phyloP scores from a whole-genome alignment of 2,888 invertebrate species.

The Agapostemon virescens region DNA sequence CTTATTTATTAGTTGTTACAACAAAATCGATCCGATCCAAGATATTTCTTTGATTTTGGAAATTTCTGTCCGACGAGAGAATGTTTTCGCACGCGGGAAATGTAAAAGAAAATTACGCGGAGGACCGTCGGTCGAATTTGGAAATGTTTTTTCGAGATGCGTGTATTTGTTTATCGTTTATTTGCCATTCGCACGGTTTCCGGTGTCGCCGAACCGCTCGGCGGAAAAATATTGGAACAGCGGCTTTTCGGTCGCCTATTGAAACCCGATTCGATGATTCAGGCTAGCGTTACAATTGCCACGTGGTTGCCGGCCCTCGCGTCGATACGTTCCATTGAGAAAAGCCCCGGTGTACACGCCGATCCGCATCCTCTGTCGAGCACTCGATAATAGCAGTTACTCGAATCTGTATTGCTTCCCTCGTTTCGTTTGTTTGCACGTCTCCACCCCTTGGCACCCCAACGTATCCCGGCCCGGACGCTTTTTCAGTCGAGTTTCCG shows the following conservation, averaged over 20 bases:
- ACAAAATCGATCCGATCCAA: too few species aligned
- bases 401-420: constrained; percentile 11
- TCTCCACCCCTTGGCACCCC: not conserved
- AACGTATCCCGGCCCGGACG: not conserved
- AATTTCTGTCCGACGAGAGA: too few species aligned
- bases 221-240: not conserved
- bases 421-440: constrained; percentile 2
- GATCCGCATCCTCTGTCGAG: constrained; percentile 15
- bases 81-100: too few species aligned
- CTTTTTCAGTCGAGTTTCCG: not conserved
- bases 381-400: constrained; percentile 11
- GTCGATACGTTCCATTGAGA: constrained; percentile 8
- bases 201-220: not conserved
- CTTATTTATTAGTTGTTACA: too few species aligned
- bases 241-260: not conserved
- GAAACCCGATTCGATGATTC: not conserved
- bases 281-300: not conserved
- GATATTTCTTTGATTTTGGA: too few species aligned
- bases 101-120: too few species aligned
- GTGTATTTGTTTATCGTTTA: too few species aligned
- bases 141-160: too few species aligned
- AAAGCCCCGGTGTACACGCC: not conserved
- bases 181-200: not conserved
- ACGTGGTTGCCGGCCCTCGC: constrained; percentile 3
- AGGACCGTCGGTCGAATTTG: too few species aligned